Percentiles rank a stretch among this genome's conserved stretches.
phyloP scores from a whole-genome alignment of 1,140 invertebrate genomes.

The Zaprionus ghesquierei region DNA sequence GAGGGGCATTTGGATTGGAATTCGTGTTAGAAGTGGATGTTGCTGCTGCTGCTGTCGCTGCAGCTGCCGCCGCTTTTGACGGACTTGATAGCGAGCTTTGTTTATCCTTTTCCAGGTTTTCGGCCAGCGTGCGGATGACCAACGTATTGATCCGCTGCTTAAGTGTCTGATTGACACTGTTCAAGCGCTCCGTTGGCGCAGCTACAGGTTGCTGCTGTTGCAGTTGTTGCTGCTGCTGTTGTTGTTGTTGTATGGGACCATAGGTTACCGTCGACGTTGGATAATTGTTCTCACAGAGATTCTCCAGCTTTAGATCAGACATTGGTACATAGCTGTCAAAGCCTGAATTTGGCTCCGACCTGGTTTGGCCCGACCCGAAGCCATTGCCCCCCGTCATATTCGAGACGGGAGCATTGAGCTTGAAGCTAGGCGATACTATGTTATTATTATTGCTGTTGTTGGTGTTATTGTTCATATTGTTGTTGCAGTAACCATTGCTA shows the following conservation, averaged over 20 bases:
- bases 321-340: conserved; percentile 81
- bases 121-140: conserved; percentile 93
- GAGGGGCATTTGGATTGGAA: conserved; percentile 53
- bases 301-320: conserved; percentile 76
- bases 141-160: conserved; percentile 94
- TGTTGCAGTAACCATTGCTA: conserved; percentile 55
- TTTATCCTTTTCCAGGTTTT: conserved; percentile 93
- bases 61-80: conserved; percentile 76
- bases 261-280: conserved; percentile 67
- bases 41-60: conserved; percentile 71
- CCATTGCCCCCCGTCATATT: conserved; percentile 56
- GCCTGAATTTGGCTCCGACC: conserved; percentile 80
- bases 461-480: conserved; percentile 27
- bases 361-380: conserved; percentile 52
- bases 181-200: conserved; percentile 83
- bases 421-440: conserved; percentile 77
- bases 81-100: conserved; percentile 80
- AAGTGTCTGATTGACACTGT: conserved; percentile 87
- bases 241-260: conserved; percentile 48
- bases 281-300: conserved; percentile 81
- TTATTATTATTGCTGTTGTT: conserved; percentile 62
- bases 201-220: conserved; percentile 58
- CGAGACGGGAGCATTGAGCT: conserved; percentile 79
- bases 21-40: conserved; percentile 1
- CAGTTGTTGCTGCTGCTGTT: conserved; percentile 19